Evolutionary conservation across 2,888 invertebrate species (phyloP).

Genomic region (Euclidia mi): DNA sequence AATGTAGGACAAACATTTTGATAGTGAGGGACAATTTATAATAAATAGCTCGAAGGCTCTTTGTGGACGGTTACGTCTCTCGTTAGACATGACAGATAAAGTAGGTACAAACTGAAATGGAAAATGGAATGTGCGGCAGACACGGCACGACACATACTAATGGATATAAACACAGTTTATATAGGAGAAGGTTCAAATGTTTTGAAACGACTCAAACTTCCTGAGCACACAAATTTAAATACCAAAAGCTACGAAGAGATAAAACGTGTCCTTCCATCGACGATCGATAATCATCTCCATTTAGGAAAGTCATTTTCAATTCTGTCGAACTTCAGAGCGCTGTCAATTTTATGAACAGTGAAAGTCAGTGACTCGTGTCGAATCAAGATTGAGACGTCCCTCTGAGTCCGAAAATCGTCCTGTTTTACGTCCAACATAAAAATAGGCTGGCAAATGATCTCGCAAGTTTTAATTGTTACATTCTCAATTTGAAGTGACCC

Average conservation of each 20-base stretch:
- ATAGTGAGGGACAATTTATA: slow-evolving; percentile 16
- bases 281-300: slow-evolving; percentile 19
- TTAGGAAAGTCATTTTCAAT: slow-evolving; percentile 24
- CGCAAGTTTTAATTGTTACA: slow-evolving; percentile 34
- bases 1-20: slow-evolving; percentile 25
- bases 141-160: too few species aligned
- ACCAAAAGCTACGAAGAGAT: background rate
- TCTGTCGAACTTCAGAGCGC: slow-evolving; percentile 19
- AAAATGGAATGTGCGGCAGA: background rate
- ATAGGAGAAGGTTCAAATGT: too few species aligned
- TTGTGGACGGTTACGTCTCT: slow-evolving; percentile 1
- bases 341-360: slow-evolving; percentile 52
- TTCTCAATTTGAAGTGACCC: slow-evolving; percentile 26
- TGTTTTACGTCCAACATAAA: slow-evolving; percentile 58
- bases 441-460: slow-evolving; percentile 43
- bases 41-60: slow-evolving; percentile 3
- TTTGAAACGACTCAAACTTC: too few species aligned
- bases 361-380: slow-evolving; percentile 56
- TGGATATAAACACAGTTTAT: too few species aligned
- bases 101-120: background rate
- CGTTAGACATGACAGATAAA: background rate
- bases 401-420: slow-evolving; percentile 41
- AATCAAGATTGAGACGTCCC: slow-evolving; percentile 57
- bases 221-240: background rate
- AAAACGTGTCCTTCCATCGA: slow-evolving; percentile 1